Evolutionary conservation across 1,140 invertebrate species (phyloP).

Genomic region (Xylocopa sonorina): DNA sequence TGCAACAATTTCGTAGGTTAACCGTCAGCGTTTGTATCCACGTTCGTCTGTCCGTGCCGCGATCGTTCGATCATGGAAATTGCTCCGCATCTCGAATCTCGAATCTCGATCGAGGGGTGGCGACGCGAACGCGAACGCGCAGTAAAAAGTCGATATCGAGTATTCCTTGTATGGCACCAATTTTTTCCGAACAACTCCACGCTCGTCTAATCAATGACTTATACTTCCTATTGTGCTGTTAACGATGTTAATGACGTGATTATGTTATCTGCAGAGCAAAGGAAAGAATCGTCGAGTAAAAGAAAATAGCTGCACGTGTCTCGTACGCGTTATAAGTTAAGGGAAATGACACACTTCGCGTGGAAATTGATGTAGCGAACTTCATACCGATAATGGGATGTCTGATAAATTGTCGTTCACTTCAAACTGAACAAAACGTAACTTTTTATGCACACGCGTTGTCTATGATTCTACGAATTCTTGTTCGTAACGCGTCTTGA

Average conservation of each 20-base stretch:
- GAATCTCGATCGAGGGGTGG: background rate
- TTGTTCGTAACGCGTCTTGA: background rate
- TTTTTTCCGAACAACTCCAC: background rate
- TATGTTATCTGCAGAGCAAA: too few species aligned
- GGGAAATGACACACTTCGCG: background rate
- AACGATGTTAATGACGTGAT: too few species aligned
- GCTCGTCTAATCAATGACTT: background rate
- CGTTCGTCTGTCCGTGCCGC: background rate
- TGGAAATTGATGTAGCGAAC: background rate
- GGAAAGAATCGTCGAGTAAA: background rate
- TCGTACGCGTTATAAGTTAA: background rate
- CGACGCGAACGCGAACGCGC: background rate
- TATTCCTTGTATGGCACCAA: background rate
- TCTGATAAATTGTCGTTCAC: background rate
- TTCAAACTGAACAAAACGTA: background rate
- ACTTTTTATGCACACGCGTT: background rate
- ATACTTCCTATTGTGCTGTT: background rate
- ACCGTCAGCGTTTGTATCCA: background rate
- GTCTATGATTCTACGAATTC: background rate
- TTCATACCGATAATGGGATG: background rate
- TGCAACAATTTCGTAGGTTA: background rate
- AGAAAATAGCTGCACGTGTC: background rate
- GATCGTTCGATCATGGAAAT: constrained; percentile 16
- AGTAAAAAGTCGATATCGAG: background rate
- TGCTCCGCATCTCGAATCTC: constrained; percentile 35